Evolutionary conservation across 2,888 invertebrate genomes (phyloP).

Genomic region (Heliothis peltigera): DNA sequence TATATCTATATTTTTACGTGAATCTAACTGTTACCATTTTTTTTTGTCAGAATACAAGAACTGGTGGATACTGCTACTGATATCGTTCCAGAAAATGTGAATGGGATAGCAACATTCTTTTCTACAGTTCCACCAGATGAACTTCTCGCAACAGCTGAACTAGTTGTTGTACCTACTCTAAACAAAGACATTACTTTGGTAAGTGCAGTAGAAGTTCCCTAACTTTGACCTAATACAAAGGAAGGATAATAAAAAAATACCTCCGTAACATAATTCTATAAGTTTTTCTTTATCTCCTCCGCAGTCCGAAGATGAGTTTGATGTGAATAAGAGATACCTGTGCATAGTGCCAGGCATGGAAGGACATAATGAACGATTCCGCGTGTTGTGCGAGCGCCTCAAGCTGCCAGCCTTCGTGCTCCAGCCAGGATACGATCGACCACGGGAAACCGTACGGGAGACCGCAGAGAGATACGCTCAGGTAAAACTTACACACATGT

Average conservation of each 20-base stretch:
- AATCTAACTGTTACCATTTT: background rate
- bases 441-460: slow-evolving; percentile 64
- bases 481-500: too few species aligned
- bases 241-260: background rate
- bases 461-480: slow-evolving; percentile 66
- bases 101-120: slow-evolving; percentile 20
- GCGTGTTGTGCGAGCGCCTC: slow-evolving; percentile 64
- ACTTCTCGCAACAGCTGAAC: slow-evolving; percentile 30
- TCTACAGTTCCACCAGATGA: slow-evolving; percentile 19
- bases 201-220: background rate
- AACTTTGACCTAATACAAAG: too few species aligned
- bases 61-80: slow-evolving; percentile 19
- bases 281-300: background rate
- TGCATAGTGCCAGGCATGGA: slow-evolving; percentile 76
- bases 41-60: slow-evolving; percentile 20
- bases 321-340: slow-evolving; percentile 59
- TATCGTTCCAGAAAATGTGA: slow-evolving; percentile 11
- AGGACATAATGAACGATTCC: slow-evolving; percentile 70
- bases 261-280: background rate
- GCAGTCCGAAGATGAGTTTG: slow-evolving; percentile 12
- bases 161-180: slow-evolving; percentile 32
- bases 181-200: slow-evolving; percentile 16
- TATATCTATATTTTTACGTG: background rate
- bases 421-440: slow-evolving; percentile 71
- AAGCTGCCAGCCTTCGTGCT: slow-evolving; percentile 73